phyloP scores from a whole-genome alignment of 2,113 vertebrate species.

The Melozone crissalis region DNA sequence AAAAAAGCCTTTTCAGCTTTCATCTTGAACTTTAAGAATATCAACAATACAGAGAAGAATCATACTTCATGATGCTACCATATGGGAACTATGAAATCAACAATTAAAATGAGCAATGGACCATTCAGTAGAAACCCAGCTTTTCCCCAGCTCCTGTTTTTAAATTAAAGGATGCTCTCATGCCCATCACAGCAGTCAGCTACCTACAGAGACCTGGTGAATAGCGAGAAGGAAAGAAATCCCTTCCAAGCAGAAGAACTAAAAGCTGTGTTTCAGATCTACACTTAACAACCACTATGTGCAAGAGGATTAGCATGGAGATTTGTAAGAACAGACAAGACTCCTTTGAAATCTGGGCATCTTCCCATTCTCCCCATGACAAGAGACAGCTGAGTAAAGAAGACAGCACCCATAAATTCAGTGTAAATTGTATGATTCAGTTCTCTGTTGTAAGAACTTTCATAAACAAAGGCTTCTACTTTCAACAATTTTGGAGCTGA shows the following conservation, averaged over 20 bases:
- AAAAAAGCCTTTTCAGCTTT: not conserved
- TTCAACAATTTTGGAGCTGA: conserved; percentile 50
- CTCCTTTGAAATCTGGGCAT: conserved; percentile 35
- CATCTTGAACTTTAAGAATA: not conserved
- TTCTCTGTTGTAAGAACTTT: conserved; percentile 51
- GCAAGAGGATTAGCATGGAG: not conserved
- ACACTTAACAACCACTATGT: not conserved
- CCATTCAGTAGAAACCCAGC: not conserved
- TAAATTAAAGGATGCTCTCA: not conserved
- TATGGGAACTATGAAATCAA: not conserved
- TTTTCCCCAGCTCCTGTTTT: not conserved
- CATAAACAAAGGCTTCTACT: conserved; percentile 49
- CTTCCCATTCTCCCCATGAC: conserved; percentile 22
- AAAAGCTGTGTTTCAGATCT: not conserved
- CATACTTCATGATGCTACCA: not conserved
- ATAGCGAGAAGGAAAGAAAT: not conserved
- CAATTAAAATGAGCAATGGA: not conserved
- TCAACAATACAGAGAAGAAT: not conserved
- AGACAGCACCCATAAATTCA: conserved; percentile 40
- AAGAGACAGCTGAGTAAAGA: conserved; percentile 53
- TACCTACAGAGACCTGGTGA: not conserved
- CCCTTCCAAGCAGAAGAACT: not conserved
- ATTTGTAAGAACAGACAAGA: not conserved
- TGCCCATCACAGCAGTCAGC: not conserved
- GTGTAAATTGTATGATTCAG: conserved; percentile 51